Evolutionary conservation across 2,797 vertebrate species (phyloP), one percentile per base, ranked within the genome.

Genomic region (Lepidocolaptes lacrymiger): DNA sequence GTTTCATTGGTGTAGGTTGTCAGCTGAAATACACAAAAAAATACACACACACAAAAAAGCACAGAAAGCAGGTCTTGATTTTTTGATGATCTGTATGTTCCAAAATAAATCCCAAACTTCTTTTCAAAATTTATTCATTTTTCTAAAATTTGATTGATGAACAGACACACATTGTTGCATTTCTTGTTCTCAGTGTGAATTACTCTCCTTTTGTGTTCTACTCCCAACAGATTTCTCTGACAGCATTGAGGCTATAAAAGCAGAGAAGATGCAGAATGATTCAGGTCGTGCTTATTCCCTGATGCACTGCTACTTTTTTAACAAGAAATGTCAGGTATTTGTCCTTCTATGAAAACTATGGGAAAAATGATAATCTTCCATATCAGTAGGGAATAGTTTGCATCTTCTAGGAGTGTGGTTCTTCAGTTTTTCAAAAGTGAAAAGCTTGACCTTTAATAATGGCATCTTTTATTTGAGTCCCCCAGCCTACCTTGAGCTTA

Each of bases 371-470:
- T 59, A 49, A 51, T 81, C 90, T 85, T 81, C 30, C 4, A 7
- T 89, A 88, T 85, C 66, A 82, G 34, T 20, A 77, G 66, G 30
- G 46, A 96, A 93, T 61, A 77, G 6, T 91, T 91, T 43, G 7
- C n/a, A 52, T 89, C 39, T 93, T 92, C 76, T 90, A 76, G 20
- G 37, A 94, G 23, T 54, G 10, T n/a, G 30, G 16, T 61, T 89
- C 59, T 77, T 81, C 30, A 83, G n/a, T 36, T 82, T 94, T 95
- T 76, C 18, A 80, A 41, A 91, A 89, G 64, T 46, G 34, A 80
- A 94, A 67, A 92, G 2, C 49, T 63, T 91, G 54, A 92, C 89
- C 67, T 95, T 91, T 95, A 93, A 82, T 75, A 94, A 92, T 41
- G 37, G 9, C 51, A 59, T 66, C 15, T 77, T 91, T 93, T 83